phyloP scores from a whole-genome alignment of 2,797 vertebrate genomes.

The Melanotaenia maccullochi region DNA sequence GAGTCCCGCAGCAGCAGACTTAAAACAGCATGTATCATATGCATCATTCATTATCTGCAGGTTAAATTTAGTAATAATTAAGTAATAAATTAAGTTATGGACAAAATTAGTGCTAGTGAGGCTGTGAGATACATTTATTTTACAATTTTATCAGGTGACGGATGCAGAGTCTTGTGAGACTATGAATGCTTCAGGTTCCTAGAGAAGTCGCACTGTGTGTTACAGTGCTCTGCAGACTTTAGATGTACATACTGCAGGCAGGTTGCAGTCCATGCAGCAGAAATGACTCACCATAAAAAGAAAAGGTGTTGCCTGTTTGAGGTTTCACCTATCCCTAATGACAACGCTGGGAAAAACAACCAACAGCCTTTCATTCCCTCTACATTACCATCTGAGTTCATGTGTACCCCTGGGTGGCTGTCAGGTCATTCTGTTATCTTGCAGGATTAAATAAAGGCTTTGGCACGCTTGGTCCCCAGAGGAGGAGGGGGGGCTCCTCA shows the following conservation, averaged over 20 bases:
- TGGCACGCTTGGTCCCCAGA: constrained; percentile 39
- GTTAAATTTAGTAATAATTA: neutral
- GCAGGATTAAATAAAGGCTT: constrained; percentile 58
- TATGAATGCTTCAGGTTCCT: neutral
- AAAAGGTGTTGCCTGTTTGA: constrained; percentile 12
- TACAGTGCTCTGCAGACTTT: neutral
- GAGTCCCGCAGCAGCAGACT: constrained; percentile 22
- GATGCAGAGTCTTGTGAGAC: neutral
- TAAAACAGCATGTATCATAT: constrained; percentile 8
- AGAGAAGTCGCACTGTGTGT: constrained; percentile 22
- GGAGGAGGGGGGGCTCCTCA: constrained; percentile 35
- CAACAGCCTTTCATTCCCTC: constrained; percentile 21
- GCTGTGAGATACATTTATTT: neutral
- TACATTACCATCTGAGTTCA: constrained; percentile 10
- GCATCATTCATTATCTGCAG: neutral
- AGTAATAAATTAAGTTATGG: no score
- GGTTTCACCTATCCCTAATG: constrained; percentile 30
- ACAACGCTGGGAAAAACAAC: constrained; percentile 34
- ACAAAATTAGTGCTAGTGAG: neutral
- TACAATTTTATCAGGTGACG: neutral
- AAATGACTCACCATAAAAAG: constrained; percentile 22
- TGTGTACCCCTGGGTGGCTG: constrained; percentile 29
- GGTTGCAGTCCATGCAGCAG: constrained; percentile 15
- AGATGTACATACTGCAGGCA: constrained; percentile 7
- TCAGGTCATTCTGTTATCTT: constrained; percentile 46